Conservation (phyloP, 2,888 invertebrate genomes). For the Tinea semifulvella region DNA sequence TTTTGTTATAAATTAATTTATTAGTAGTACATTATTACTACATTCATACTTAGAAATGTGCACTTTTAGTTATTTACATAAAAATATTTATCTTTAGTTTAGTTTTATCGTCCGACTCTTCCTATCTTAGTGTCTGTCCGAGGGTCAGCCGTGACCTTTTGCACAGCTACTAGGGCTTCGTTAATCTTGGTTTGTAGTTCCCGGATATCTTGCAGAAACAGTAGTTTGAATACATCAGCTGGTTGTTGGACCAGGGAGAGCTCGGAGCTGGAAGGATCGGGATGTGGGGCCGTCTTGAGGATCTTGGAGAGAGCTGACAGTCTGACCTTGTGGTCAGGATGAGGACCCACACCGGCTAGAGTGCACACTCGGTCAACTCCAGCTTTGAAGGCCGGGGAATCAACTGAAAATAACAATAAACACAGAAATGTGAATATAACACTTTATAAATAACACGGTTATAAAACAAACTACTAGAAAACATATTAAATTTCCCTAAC, state of each 20-base stretch:
- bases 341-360: constrained; percentile 59
- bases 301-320: constrained; percentile 75
- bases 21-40: too few relatives aligned
- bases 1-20: too few relatives aligned
- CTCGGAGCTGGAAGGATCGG: constrained; percentile 59
- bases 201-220: constrained; percentile 86
- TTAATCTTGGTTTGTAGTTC: constrained; percentile 93
- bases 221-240: constrained; percentile 75
- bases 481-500: too few relatives aligned
- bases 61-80: not conserved
- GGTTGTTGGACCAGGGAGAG: constrained; percentile 41
- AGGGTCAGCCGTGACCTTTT: constrained; percentile 93
- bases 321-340: constrained; percentile 47
- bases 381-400: constrained; percentile 81
- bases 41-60: too few relatives aligned
- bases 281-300: constrained; percentile 83
- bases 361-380: constrained; percentile 84
- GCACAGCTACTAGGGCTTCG: constrained; percentile 91
- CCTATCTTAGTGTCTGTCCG: constrained; percentile 95
- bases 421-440: too few relatives aligned
- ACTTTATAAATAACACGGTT: too few relatives aligned
- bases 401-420: constrained; percentile 77
- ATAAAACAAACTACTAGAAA: too few relatives aligned
- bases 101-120: constrained; percentile 79
- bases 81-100: not conserved